Conservation (phyloP, 1,140 invertebrate genomes). For the Aleiodes sp. region DNA sequence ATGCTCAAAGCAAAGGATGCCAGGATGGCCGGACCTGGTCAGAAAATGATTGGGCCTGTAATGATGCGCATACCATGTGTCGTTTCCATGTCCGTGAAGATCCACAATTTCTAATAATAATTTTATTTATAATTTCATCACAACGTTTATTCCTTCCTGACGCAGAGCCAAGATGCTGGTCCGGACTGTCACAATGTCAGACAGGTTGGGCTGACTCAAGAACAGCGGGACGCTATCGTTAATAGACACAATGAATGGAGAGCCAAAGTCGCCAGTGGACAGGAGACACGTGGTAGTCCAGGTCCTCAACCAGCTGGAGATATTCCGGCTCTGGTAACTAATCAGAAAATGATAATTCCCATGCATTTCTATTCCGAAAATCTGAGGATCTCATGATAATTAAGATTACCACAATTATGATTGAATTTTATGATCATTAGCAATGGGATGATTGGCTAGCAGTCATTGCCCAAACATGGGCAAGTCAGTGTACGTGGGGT, state of each 20-base stretch:
- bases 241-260: conserved; percentile 63
- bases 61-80: no score
- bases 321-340: conserved; percentile 61
- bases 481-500: conserved; percentile 68
- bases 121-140: no score
- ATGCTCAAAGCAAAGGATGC: no score
- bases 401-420: neutral
- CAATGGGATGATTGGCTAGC: conserved; percentile 71
- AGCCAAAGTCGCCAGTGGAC: conserved; percentile 62
- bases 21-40: no score
- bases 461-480: conserved; percentile 69
- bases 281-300: conserved; percentile 61
- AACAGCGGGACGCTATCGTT: neutral
- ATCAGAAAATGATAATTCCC: neutral
- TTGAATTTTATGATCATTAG: conserved; percentile 48
- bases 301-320: conserved; percentile 67
- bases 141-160: no score
- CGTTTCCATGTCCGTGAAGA: no score
- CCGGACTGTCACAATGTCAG: neutral
- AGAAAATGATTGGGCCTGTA: no score
- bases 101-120: no score
- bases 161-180: neutral
- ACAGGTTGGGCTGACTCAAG: neutral
- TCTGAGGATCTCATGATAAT: neutral
- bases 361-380: neutral